Evolutionary conservation across 2,113 vertebrate species (phyloP).

Genomic region (Lepisosteus oculatus): DNA sequence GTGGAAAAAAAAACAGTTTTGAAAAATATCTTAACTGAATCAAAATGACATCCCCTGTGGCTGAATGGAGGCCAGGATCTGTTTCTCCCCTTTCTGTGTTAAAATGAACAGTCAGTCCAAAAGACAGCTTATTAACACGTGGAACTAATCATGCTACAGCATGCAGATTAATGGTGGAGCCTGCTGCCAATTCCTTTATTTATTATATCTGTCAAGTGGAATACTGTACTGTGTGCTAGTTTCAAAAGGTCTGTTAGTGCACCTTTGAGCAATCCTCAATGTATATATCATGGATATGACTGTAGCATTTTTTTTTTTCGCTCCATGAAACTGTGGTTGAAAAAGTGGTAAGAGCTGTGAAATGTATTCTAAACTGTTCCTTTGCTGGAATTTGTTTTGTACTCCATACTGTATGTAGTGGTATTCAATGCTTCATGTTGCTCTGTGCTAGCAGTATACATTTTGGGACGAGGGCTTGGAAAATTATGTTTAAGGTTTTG

Average conservation of each 20-base stretch:
- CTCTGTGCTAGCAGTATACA: not conserved
- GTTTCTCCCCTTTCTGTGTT: not conserved
- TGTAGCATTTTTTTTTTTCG: not conserved
- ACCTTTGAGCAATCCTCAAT: not conserved
- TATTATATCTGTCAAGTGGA: not conserved
- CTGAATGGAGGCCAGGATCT: not conserved
- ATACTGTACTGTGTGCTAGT: not conserved
- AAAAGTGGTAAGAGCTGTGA: not conserved
- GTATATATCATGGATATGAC: not conserved
- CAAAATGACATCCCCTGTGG: too few relatives aligned
- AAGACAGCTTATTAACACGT: not conserved
- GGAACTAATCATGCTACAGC: conserved; percentile 7
- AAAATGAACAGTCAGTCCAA: not conserved
- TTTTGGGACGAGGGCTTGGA: conserved; percentile 1
- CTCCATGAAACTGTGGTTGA: not conserved
- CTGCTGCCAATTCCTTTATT: not conserved
- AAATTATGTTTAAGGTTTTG: conserved; percentile 2
- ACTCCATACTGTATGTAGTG: too few relatives aligned
- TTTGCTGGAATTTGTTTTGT: not conserved
- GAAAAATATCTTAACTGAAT: too few relatives aligned
- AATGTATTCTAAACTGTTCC: not conserved
- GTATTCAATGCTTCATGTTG: not conserved
- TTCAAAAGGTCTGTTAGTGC: not conserved
- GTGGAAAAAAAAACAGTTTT: too few relatives aligned
- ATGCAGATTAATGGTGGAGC: not conserved